Conservation (phyloP, 2,797 vertebrate genomes). For the Gastrophryne carolinensis region DNA sequence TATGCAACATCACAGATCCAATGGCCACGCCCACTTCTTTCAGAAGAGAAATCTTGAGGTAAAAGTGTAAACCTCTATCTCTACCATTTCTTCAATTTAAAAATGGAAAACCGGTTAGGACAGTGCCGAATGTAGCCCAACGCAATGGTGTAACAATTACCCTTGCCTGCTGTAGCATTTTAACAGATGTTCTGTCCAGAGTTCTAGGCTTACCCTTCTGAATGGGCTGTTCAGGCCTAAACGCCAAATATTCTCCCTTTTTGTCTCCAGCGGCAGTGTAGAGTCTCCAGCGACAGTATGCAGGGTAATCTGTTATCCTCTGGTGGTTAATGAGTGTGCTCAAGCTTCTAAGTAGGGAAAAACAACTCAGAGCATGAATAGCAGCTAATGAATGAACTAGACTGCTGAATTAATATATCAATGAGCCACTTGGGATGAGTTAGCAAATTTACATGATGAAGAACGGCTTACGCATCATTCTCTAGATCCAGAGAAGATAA, state of each 20-base stretch:
- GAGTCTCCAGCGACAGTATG: neutral
- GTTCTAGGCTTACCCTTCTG: no score
- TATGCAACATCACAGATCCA: no score
- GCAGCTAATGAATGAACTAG: neutral
- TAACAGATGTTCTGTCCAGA: no score
- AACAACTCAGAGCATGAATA: neutral
- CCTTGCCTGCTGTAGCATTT: no score
- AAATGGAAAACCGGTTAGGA: no score
- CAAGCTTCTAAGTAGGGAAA: neutral
- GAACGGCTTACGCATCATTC: neutral
- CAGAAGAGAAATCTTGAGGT: no score
- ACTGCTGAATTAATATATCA: slow-evolving; percentile 2
- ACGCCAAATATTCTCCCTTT: neutral
- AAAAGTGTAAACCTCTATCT: no score
- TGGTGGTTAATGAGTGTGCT: neutral
- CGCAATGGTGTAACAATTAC: no score
- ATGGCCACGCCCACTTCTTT: no score
- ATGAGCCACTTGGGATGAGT: slow-evolving; percentile 19
- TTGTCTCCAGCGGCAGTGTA: neutral
- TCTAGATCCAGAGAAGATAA: neutral
- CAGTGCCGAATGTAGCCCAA: no score
- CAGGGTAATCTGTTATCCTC: neutral
- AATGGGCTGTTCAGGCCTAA: neutral
- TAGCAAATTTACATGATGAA: neutral
- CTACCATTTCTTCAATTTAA: no score